Evolutionary conservation across 2,113 vertebrate genomes (phyloP).

Genomic region (Coryphaenoides rupestris): DNA sequence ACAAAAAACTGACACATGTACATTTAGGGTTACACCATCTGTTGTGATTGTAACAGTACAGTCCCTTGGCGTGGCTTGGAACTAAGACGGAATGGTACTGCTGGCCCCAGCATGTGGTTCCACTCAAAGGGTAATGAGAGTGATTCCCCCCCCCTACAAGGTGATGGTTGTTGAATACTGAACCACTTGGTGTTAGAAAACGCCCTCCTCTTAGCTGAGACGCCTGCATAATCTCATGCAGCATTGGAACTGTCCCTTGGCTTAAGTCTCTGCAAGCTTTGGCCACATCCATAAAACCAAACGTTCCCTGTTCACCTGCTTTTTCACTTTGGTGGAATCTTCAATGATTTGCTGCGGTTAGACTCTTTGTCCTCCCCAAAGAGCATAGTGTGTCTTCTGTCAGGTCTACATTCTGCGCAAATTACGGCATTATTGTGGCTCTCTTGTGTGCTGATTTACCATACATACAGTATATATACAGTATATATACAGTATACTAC

Average conservation of each 20-base stretch:
- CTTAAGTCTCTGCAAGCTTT: conserved; percentile 34
- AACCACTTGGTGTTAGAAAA: conserved; percentile 16
- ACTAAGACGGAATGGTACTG: conserved; percentile 7
- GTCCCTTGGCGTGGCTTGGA: too few species aligned
- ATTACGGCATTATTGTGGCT: too few species aligned
- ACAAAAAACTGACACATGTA: too few species aligned
- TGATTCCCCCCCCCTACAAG: conserved; percentile 56
- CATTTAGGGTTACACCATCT: too few species aligned
- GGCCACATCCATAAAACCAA: conserved; percentile 12
- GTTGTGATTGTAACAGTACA: too few species aligned
- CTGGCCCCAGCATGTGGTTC: conserved; percentile 63
- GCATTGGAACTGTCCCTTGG: conserved; percentile 30
- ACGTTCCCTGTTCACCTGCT: conserved; percentile 17
- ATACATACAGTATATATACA: not conserved
- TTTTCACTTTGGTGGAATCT: conserved; percentile 4
- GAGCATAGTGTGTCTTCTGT: too few species aligned
- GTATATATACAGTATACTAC: too few species aligned
- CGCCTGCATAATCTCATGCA: conserved; percentile 35
- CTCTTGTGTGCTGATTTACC: too few species aligned
- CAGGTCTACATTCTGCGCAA: too few species aligned
- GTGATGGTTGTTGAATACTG: conserved; percentile 43
- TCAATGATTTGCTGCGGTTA: not conserved
- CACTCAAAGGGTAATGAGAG: conserved; percentile 59
- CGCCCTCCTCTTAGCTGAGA: conserved; percentile 19
- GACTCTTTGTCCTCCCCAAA: too few species aligned